Conservation (phyloP, 2,797 vertebrate genomes). For the Enoplosus armatus region DNA sequence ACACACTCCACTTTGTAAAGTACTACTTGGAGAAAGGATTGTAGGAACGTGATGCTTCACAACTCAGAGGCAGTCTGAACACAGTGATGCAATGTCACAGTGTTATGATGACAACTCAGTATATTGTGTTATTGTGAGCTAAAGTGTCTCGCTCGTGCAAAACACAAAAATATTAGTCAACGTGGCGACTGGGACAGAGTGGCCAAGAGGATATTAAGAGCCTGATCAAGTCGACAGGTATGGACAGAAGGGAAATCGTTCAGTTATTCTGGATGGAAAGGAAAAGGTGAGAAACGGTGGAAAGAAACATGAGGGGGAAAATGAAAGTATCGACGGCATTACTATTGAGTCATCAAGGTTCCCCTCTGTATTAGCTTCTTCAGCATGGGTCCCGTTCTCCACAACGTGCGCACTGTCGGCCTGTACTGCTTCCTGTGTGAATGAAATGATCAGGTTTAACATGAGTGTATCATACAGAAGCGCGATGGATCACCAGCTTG, state of each 20-base stretch:
- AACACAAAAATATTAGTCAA: slow-evolving; percentile 46
- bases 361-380: slow-evolving; percentile 64
- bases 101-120: slow-evolving; percentile 8
- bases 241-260: slow-evolving; percentile 17
- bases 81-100: slow-evolving; percentile 9
- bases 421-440: slow-evolving; percentile 79
- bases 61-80: slow-evolving; percentile 13
- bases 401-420: slow-evolving; percentile 71
- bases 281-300: slow-evolving; percentile 32
- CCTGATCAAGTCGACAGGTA: slow-evolving; percentile 16
- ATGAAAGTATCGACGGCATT: slow-evolving; percentile 64
- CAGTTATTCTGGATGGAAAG: slow-evolving; percentile 27
- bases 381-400: slow-evolving; percentile 81
- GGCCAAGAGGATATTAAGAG: slow-evolving; percentile 32
- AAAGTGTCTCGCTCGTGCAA: slow-evolving; percentile 51
- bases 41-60: slow-evolving; percentile 7
- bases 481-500: not conserved
- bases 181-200: slow-evolving; percentile 22
- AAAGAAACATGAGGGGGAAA: slow-evolving; percentile 35
- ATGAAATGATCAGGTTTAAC: slow-evolving; percentile 68
- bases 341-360: slow-evolving; percentile 75
- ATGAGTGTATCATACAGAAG: not conserved
- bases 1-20: slow-evolving; percentile 5
- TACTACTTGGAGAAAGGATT: not conserved
- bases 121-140: slow-evolving; percentile 32